Percentiles rank a stretch among this genome's conserved stretches.
These are phyloP conservation scores for Coptodon bakossiorum DNA, from an alignment of 2,113 vertebrate species.

Conservation along the genomic window DNA sequence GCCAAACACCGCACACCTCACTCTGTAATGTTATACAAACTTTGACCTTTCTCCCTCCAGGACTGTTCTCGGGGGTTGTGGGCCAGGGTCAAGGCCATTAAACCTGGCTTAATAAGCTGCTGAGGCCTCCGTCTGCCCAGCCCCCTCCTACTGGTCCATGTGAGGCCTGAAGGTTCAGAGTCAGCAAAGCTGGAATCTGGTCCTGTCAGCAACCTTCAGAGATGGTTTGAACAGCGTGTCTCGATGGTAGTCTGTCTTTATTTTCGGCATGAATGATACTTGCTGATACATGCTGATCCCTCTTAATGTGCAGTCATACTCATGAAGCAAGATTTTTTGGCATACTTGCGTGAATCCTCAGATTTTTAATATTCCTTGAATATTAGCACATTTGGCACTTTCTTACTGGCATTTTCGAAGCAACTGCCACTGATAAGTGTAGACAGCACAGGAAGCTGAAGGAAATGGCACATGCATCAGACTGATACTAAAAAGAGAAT, in stretches of 20 bases:
- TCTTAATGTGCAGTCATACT: not conserved
- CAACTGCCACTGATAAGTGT: not conserved
- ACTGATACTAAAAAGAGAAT: not conserved
- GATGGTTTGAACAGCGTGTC: not conserved
- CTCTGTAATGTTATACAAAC: constrained; percentile 26
- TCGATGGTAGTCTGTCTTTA: not conserved
- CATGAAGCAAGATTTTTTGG: not conserved
- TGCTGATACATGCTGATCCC: not conserved
- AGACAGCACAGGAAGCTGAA: not conserved
- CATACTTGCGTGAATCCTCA: not conserved
- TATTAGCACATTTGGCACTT: not conserved
- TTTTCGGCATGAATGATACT: not conserved
- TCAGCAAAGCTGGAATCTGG: constrained; percentile 47
- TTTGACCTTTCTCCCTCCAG: constrained; percentile 42
- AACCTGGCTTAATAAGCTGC: constrained; percentile 51
- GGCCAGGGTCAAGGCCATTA: constrained; percentile 55
- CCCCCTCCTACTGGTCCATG: not conserved
- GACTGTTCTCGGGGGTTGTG: constrained; percentile 10
- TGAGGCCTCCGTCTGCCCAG: not conserved
- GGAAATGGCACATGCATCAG: not conserved
- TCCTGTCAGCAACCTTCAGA: constrained; percentile 41
- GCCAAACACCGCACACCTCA: not conserved
- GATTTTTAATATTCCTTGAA: not conserved
- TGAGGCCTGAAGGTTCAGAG: constrained; percentile 16
- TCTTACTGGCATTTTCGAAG: not conserved